Percentiles rank a stretch among this genome's conserved stretches.
Conservation (phyloP, 2,797 vertebrate species). For the Danio kyathit region DNA sequence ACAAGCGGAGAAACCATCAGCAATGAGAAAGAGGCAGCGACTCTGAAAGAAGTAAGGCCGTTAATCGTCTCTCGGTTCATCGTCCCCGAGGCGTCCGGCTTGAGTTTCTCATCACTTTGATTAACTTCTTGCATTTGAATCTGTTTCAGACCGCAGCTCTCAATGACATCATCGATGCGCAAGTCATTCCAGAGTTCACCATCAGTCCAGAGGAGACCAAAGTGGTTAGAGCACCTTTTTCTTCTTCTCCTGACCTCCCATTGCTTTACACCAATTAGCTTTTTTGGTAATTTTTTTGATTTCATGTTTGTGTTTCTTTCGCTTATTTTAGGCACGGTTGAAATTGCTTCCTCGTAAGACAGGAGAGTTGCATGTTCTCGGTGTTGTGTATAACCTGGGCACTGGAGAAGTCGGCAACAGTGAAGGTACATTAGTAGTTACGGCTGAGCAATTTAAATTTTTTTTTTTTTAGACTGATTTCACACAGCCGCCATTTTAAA, state of each 20-base stretch:
- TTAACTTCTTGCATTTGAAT: conserved; percentile 36
- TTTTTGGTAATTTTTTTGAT: not conserved
- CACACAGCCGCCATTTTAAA: no score
- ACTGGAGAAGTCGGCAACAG: conserved; percentile 76
- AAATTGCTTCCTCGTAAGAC: conserved; percentile 93
- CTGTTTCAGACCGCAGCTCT: conserved; percentile 72
- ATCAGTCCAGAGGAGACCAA: conserved; percentile 92
- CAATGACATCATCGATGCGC: conserved; percentile 84
- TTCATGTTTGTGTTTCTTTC: not conserved
- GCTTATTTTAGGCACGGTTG: conserved; percentile 86
- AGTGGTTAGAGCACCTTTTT: conserved; percentile 80
- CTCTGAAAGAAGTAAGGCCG: conserved; percentile 57
- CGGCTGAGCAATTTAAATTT: no score
- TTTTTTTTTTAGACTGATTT: no score
- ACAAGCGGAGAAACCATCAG: conserved; percentile 78
- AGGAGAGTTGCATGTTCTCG: conserved; percentile 93
- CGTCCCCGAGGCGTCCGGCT: not conserved
- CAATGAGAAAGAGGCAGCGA: conserved; percentile 76
- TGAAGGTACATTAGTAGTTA: conserved; percentile 77
- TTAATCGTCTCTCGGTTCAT: conserved; percentile 4
- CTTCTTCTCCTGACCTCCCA: not conserved
- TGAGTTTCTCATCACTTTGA: conserved; percentile 10
- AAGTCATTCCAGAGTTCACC: conserved; percentile 91
- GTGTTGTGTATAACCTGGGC: conserved; percentile 92
- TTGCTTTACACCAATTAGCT: not conserved